Conservation (phyloP, 2,888 invertebrate species). For the Notodonta ziczac region DNA sequence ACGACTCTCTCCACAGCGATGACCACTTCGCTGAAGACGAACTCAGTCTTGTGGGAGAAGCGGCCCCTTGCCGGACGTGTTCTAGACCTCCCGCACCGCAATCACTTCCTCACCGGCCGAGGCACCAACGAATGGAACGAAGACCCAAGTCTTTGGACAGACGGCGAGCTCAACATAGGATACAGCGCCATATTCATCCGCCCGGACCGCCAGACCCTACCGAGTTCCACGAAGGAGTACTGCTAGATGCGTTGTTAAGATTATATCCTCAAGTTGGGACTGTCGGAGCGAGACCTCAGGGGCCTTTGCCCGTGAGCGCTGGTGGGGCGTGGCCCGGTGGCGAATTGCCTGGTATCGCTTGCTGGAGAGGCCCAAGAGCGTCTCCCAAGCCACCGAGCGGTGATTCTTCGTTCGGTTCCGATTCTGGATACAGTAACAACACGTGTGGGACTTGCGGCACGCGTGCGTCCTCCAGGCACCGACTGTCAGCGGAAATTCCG, state of each 20-base stretch:
- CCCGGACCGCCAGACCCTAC: slow-evolving; percentile 90
- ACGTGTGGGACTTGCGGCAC: slow-evolving; percentile 89
- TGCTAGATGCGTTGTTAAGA: slow-evolving; percentile 89
- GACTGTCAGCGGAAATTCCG: slow-evolving; percentile 78
- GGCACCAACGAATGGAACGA: slow-evolving; percentile 85
- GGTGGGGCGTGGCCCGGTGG: slow-evolving; percentile 90
- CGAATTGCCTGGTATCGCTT: slow-evolving; percentile 84
- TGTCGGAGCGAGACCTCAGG: slow-evolving; percentile 82
- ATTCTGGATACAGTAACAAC: slow-evolving; percentile 94
- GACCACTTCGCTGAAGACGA: slow-evolving; percentile 95
- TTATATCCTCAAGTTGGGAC: slow-evolving; percentile 90
- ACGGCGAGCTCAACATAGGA: slow-evolving; percentile 74
- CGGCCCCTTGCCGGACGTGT: slow-evolving; percentile 76
- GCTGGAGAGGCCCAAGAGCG: slow-evolving; percentile 81
- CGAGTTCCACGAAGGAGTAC: slow-evolving; percentile 92
- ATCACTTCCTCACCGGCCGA: slow-evolving; percentile 84
- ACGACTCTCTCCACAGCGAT: slow-evolving; percentile 87
- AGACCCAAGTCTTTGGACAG: slow-evolving; percentile 83
- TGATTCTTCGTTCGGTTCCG: slow-evolving; percentile 92
- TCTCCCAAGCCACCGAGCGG: slow-evolving; percentile 87
- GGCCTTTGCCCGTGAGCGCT: slow-evolving; percentile 77
- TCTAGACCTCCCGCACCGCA: slow-evolving; percentile 80
- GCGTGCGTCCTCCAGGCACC: slow-evolving; percentile 81
- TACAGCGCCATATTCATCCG: slow-evolving; percentile 84
- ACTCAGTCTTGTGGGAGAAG: slow-evolving; percentile 83